Conservation (phyloP, 2,888 invertebrate genomes). For the Synanthedon andrenaeformis region DNA sequence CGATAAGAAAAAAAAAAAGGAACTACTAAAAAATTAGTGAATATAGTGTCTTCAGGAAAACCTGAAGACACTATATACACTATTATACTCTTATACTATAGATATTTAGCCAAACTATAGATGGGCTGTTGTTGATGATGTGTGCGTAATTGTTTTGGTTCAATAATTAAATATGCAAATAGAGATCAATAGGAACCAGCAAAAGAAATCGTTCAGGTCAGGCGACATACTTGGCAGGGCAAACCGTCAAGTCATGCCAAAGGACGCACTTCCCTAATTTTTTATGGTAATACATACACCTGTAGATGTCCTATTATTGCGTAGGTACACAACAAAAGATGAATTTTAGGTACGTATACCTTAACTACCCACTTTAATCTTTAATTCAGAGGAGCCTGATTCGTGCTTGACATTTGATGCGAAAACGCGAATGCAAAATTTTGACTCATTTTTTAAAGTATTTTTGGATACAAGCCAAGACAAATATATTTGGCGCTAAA, state of each 20-base stretch:
- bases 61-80: too few relatives aligned
- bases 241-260: slow-evolving; percentile 27
- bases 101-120: too few relatives aligned
- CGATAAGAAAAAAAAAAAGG: too few relatives aligned
- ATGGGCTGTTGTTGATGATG: background rate
- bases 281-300: background rate
- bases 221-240: slow-evolving; percentile 46
- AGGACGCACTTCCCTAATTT: slow-evolving; percentile 11
- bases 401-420: slow-evolving; percentile 6
- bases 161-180: background rate
- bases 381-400: too few relatives aligned
- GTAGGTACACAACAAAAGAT: too few relatives aligned
- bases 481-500: background rate
- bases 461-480: slow-evolving; percentile 31
- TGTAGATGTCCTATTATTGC: too few relatives aligned
- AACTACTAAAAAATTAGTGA: too few relatives aligned
- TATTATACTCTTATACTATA: too few relatives aligned
- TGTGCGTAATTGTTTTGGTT: background rate
- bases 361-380: too few relatives aligned
- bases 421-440: slow-evolving; percentile 22
- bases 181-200: background rate
- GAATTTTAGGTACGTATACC: too few relatives aligned
- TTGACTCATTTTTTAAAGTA: slow-evolving; percentile 4
- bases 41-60: too few relatives aligned
- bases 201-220: slow-evolving; percentile 20